A percentile compares a stretch with the other conserved stretches of the same genome.
Evolutionary conservation across 2,888 invertebrate species (phyloP).

Genomic region (Hyposoter didymator): DNA sequence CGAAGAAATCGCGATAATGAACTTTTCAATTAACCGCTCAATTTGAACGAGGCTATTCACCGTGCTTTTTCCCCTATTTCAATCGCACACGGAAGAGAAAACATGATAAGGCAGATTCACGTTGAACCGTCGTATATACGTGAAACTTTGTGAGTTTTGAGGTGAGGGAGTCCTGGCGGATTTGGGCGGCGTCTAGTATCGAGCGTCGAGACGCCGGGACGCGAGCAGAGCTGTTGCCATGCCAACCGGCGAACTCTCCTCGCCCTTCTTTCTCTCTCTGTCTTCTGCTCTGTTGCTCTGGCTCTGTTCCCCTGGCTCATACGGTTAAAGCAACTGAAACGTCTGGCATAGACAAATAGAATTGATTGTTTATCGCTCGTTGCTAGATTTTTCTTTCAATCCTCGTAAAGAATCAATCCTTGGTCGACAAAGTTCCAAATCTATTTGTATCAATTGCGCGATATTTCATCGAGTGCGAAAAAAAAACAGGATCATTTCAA

Average conservation of each 20-base stretch:
- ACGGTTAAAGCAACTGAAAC: slow-evolving; percentile 11
- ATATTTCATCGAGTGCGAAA: too few species aligned
- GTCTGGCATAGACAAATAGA: slow-evolving; percentile 3
- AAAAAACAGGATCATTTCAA: neutral
- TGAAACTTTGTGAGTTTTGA: slow-evolving; percentile 59
- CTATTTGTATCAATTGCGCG: neutral
- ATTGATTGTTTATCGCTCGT: neutral
- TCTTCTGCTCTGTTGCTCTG: slow-evolving; percentile 9
- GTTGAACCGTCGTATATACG: slow-evolving; percentile 24
- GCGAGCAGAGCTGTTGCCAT: slow-evolving; percentile 83
- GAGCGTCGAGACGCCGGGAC: slow-evolving; percentile 83
- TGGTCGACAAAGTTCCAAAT: neutral
- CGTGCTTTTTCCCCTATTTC: neutral
- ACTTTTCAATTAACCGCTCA: slow-evolving; percentile 23
- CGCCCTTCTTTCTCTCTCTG: slow-evolving; percentile 71
- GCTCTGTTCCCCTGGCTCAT: slow-evolving; percentile 20
- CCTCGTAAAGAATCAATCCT: neutral
- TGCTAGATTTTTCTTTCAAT: neutral
- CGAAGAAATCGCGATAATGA: slow-evolving; percentile 1
- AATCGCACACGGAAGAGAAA: slow-evolving; percentile 8
- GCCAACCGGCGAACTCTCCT: slow-evolving; percentile 82
- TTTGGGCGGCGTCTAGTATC: slow-evolving; percentile 83
- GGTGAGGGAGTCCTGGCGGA: slow-evolving; percentile 73
- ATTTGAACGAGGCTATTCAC: slow-evolving; percentile 8
- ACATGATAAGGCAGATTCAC: slow-evolving; percentile 32